phyloP scores from a whole-genome alignment of 2,797 vertebrate genomes.

The Enteromius afrohamiltoni region DNA sequence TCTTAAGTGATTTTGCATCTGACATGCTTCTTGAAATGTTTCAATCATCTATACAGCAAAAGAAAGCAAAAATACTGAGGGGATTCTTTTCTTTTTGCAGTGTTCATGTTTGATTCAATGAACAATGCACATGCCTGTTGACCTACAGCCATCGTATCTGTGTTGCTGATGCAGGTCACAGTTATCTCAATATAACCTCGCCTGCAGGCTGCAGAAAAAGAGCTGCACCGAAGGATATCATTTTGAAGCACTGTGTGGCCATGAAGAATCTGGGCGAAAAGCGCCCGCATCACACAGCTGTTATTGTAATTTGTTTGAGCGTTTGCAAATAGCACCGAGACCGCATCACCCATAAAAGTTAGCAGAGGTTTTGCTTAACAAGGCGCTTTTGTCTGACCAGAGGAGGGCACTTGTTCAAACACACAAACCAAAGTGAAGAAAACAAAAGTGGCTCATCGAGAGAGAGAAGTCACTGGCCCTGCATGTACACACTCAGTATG shows the following conservation, averaged over 20 bases:
- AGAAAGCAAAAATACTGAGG: not conserved
- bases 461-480: constrained; percentile 4
- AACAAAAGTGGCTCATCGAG: constrained; percentile 49
- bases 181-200: constrained; percentile 49
- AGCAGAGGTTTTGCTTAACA: constrained; percentile 66
- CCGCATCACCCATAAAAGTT: constrained; percentile 57
- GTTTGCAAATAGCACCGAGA: constrained; percentile 60
- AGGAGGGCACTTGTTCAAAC: constrained; percentile 65
- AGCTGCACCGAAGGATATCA: constrained; percentile 17
- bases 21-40: not conserved
- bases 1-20: not conserved
- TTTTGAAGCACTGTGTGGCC: constrained; percentile 42
- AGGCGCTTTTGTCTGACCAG: constrained; percentile 60
- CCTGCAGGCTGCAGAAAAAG: constrained; percentile 26
- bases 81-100: not conserved
- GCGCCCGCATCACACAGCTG: constrained; percentile 58
- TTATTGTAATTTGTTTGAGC: constrained; percentile 64
- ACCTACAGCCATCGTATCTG: not conserved
- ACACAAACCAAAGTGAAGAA: constrained; percentile 58
- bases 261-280: constrained; percentile 62
- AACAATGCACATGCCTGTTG: not conserved
- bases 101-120: not conserved
- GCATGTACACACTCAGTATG: not conserved
- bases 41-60: not conserved
- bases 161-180: constrained; percentile 21